Evolutionary conservation across 1,140 invertebrate species (phyloP).

Genomic region (Magallana ariakensis): DNA sequence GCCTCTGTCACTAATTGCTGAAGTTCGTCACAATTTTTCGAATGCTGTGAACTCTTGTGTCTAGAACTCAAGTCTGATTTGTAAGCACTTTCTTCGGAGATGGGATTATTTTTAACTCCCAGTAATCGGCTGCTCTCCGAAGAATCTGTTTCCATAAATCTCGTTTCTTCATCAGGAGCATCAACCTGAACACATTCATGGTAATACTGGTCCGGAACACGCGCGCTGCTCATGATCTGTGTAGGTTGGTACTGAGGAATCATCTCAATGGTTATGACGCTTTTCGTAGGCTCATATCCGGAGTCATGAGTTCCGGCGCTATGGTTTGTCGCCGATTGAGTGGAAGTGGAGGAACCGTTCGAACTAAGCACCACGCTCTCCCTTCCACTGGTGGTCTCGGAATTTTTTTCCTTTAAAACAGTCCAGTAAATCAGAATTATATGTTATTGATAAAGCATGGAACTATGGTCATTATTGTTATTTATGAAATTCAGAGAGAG

Average conservation of each 20-base stretch:
- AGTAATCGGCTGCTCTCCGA: not conserved
- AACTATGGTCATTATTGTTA: too few species aligned
- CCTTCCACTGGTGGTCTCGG: not conserved
- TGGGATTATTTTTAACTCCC: not conserved
- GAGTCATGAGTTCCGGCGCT: not conserved
- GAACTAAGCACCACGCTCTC: not conserved
- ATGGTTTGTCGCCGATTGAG: not conserved
- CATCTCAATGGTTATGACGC: too few species aligned
- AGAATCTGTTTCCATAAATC: not conserved
- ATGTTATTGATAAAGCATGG: too few species aligned
- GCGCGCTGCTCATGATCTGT: not conserved
- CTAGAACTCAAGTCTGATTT: not conserved
- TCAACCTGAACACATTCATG: not conserved
- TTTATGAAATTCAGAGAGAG: too few species aligned
- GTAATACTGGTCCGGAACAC: not conserved
- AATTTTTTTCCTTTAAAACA: not conserved
- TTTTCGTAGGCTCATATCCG: not conserved
- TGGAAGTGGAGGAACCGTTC: not conserved
- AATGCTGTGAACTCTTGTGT: not conserved
- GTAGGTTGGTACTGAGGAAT: not conserved
- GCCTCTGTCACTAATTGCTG: not conserved
- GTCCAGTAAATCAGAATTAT: too few species aligned
- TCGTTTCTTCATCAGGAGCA: not conserved
- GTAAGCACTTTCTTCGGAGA: slow-evolving; percentile 11
- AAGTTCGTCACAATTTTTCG: not conserved